Evolutionary conservation across 2,888 invertebrate species (phyloP).

Genomic region (Globia sparganii): DNA sequence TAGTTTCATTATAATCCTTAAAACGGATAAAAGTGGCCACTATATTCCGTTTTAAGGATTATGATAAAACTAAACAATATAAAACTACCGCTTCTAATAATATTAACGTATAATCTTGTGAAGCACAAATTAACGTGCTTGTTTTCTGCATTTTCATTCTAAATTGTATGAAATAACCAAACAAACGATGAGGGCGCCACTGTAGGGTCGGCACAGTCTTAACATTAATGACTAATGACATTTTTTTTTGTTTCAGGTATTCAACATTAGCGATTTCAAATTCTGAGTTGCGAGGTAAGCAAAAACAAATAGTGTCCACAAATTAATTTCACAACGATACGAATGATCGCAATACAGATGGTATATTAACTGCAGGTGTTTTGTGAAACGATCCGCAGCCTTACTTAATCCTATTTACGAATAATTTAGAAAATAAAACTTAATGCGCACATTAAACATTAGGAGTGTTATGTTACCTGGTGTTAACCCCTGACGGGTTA

Average conservation of each 20-base stretch:
- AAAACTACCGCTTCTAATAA: no score
- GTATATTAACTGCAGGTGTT: conserved; percentile 58
- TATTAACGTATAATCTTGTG: no score
- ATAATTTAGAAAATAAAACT: conserved; percentile 72
- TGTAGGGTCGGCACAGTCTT: no score
- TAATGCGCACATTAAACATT: conserved; percentile 74
- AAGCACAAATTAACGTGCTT: no score
- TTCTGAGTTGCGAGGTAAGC: conserved; percentile 68
- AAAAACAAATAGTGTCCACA: conserved; percentile 64
- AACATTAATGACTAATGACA: conserved; percentile 71
- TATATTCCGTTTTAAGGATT: no score
- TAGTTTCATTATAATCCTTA: no score
- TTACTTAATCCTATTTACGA: conserved; percentile 75
- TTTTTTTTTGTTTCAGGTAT: conserved; percentile 87
- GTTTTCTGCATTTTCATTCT: no score
- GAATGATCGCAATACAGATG: conserved; percentile 55
- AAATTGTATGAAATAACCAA: no score
- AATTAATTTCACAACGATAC: conserved; percentile 61
- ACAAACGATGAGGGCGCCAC: no score
- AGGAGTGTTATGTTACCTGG: conserved; percentile 70
- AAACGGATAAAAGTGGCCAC: no score
- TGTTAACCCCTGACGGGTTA: conserved; percentile 77
- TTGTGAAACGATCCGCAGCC: conserved; percentile 67
- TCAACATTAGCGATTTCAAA: conserved; percentile 70
- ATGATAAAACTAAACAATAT: no score